A percentile compares a stretch with the other conserved stretches of the same genome.
Evolutionary conservation across 2,797 vertebrate species (phyloP).

Genomic region (Smutsia gigantea): DNA sequence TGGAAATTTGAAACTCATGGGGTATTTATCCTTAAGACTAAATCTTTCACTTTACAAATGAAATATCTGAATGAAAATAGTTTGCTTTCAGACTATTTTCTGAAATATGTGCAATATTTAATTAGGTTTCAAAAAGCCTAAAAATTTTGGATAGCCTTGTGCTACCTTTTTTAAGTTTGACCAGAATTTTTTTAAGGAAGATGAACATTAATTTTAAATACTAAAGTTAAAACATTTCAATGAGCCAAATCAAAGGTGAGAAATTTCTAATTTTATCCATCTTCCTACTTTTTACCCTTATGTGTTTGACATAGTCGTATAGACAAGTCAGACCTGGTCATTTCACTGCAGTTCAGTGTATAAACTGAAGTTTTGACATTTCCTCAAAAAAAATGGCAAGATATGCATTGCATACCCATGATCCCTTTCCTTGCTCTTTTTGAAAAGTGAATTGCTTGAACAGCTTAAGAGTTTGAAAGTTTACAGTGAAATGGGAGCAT

Average conservation of each 20-base stretch:
- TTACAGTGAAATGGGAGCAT: not conserved
- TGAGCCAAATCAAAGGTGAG: not conserved
- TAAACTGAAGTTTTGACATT: conserved; percentile 34
- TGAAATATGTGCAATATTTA: conserved; percentile 6
- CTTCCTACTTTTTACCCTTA: not conserved
- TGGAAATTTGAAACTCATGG: not conserved
- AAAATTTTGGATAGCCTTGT: not conserved
- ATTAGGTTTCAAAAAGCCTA: not conserved
- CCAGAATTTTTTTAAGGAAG: conserved; percentile 42
- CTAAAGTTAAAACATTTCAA: conserved; percentile 21
- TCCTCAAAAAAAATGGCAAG: not conserved
- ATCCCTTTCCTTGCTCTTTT: conserved; percentile 12
- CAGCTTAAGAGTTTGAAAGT: not conserved
- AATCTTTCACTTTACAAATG: conserved; percentile 33
- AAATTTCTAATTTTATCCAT: conserved; percentile 11
- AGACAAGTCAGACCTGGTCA: not conserved
- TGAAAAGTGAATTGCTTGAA: not conserved
- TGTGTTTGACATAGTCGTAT: not conserved
- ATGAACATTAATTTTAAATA: conserved; percentile 34
- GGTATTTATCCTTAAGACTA: conserved; percentile 6
- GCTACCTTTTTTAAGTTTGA: not conserved
- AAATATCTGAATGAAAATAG: conserved; percentile 38
- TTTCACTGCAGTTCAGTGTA: not conserved
- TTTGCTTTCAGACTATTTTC: not conserved
- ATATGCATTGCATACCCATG: not conserved